Evolutionary conservation across 1,140 invertebrate species (phyloP).

Genomic region (Drosophila serrata): DNA sequence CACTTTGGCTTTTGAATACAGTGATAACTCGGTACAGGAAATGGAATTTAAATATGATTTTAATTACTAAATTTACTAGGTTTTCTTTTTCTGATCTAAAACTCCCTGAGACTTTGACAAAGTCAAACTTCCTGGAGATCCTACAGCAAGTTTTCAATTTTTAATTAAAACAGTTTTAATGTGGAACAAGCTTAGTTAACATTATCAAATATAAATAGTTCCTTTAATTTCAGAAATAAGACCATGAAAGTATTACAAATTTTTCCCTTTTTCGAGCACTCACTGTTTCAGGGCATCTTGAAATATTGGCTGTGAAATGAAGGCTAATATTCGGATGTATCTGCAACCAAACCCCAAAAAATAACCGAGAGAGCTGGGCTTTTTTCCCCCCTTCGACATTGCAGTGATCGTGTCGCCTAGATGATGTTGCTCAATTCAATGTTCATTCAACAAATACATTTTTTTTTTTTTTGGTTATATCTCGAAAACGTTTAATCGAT

Average conservation of each 20-base stretch:
- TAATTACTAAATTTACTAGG: background rate
- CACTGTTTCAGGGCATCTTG: constrained; percentile 1
- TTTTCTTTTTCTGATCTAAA: background rate
- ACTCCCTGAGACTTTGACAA: background rate
- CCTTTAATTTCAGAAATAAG: background rate
- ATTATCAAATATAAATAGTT: background rate
- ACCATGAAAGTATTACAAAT: background rate
- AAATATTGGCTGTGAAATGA: constrained; percentile 50
- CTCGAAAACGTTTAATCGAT: constrained; percentile 78
- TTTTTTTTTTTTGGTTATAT: constrained; percentile 29
- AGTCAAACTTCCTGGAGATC: background rate
- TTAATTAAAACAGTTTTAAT: background rate
- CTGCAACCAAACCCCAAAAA: constrained; percentile 50
- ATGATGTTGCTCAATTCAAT: constrained; percentile 64
- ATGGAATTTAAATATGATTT: background rate
- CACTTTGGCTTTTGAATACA: constrained; percentile 59
- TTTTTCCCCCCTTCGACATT: constrained; percentile 40
- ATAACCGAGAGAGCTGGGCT: constrained; percentile 51
- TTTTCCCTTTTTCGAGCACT: background rate
- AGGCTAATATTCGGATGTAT: constrained; percentile 36
- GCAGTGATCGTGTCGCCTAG: constrained; percentile 50
- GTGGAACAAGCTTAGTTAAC: background rate
- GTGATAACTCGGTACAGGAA: background rate
- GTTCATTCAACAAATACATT: constrained; percentile 68
- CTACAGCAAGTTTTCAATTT: background rate